phyloP scores from a whole-genome alignment of 2,113 vertebrate species.

The Archocentrus centrarchus region DNA sequence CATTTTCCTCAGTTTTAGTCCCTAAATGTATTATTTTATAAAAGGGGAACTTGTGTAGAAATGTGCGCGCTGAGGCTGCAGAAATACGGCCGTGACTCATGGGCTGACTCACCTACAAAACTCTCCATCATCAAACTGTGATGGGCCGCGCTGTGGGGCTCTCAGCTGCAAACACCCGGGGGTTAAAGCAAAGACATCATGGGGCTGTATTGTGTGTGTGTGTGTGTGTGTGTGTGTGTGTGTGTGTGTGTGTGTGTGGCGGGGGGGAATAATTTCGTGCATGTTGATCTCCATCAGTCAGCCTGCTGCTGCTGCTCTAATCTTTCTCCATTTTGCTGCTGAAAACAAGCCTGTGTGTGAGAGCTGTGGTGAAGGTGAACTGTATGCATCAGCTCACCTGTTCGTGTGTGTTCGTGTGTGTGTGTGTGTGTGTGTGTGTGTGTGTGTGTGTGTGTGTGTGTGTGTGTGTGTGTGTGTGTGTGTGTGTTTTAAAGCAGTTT shows the following conservation, averaged over 20 bases:
- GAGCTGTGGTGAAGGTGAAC: not conserved
- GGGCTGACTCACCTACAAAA: constrained; percentile 44
- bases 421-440: not conserved
- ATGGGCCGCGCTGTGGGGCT: not conserved
- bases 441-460: too few relatives aligned
- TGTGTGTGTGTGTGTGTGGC: not conserved
- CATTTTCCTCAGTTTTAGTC: not conserved
- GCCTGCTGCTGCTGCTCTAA: constrained; percentile 47
- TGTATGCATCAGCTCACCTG: not conserved
- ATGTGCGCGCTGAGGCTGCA: constrained; percentile 22
- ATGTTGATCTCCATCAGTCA: constrained; percentile 49
- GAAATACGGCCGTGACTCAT: constrained; percentile 26
- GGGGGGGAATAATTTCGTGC: constrained; percentile 9
- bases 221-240: too few relatives aligned
- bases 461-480: not conserved
- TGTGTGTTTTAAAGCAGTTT: too few relatives aligned
- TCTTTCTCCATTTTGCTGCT: constrained; percentile 67
- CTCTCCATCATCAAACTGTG: constrained; percentile 36
- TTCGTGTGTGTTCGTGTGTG: not conserved
- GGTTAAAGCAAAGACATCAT: accelerated
- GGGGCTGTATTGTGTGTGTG: not conserved
- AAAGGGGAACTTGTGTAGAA: not conserved
- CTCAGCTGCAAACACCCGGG: not conserved
- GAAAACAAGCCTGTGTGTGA: constrained; percentile 33
- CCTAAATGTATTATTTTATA: not conserved